Evolutionary conservation across 2,888 invertebrate species (phyloP).

Genomic region (Camptogramma bilineatum): DNA sequence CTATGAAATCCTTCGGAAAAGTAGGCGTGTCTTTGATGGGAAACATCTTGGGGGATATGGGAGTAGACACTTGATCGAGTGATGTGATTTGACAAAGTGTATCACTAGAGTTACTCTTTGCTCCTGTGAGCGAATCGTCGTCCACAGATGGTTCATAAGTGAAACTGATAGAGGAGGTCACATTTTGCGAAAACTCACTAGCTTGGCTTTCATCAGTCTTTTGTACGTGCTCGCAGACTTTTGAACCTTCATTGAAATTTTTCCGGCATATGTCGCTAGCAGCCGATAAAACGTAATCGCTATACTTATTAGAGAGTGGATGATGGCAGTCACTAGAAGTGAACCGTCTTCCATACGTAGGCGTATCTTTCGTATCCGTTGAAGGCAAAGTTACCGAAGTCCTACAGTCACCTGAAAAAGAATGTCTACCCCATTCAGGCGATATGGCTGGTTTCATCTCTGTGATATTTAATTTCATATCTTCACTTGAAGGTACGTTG

Average conservation of each 20-base stretch:
- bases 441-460: slow-evolving; percentile 54
- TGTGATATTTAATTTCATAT: slow-evolving; percentile 41
- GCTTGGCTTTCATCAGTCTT: slow-evolving; percentile 82
- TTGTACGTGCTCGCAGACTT: slow-evolving; percentile 70
- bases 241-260: slow-evolving; percentile 71
- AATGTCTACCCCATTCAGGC: slow-evolving; percentile 69
- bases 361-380: slow-evolving; percentile 67
- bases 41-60: slow-evolving; percentile 84
- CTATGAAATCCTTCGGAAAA: slow-evolving; percentile 68
- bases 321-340: slow-evolving; percentile 72
- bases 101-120: slow-evolving; percentile 82
- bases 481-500: slow-evolving; percentile 53
- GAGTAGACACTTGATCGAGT: slow-evolving; percentile 82
- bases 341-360: slow-evolving; percentile 64
- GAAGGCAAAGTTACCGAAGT: slow-evolving; percentile 68
- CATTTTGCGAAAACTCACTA: slow-evolving; percentile 80
- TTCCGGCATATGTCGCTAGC: slow-evolving; percentile 75
- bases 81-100: slow-evolving; percentile 83
- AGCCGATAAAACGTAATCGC: slow-evolving; percentile 73
- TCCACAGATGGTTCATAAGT: slow-evolving; percentile 80
- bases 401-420: slow-evolving; percentile 74
- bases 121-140: slow-evolving; percentile 78
- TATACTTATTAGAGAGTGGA: slow-evolving; percentile 74
- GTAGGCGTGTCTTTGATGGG: slow-evolving; percentile 70
- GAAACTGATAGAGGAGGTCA: slow-evolving; percentile 83